A percentile compares a stretch with the other conserved stretches of the same genome.
phyloP scores from a whole-genome alignment of 2,797 vertebrate genomes.

The Pseudomugil gertrudae region DNA sequence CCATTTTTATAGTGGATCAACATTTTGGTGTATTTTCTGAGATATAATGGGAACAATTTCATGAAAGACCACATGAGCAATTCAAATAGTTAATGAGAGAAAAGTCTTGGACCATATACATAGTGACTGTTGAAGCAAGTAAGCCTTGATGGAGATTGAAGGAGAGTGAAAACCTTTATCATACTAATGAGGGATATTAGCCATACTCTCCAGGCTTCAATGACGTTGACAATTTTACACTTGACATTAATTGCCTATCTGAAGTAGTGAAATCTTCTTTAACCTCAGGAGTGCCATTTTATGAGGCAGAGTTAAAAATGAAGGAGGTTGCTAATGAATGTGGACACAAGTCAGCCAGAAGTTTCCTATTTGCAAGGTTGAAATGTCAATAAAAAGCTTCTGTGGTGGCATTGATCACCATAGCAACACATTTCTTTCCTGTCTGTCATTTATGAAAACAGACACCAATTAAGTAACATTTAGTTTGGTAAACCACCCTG shows the following conservation, averaged over 20 bases:
- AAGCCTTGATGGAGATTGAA: slow-evolving; percentile 61
- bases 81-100: slow-evolving; percentile 47
- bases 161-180: slow-evolving; percentile 74
- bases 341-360: slow-evolving; percentile 62
- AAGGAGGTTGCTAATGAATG: slow-evolving; percentile 71
- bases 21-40: slow-evolving; percentile 13
- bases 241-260: slow-evolving; percentile 83
- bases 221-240: slow-evolving; percentile 79
- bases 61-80: slow-evolving; percentile 34
- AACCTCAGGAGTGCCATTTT: slow-evolving; percentile 73
- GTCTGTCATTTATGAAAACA: slow-evolving; percentile 16
- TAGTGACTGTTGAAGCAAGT: slow-evolving; percentile 51
- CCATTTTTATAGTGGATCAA: background rate
- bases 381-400: slow-evolving; percentile 64
- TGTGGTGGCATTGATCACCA: slow-evolving; percentile 36
- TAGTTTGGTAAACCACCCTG: slow-evolving; percentile 21
- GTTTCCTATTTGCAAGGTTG: slow-evolving; percentile 69
- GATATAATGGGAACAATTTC: slow-evolving; percentile 32
- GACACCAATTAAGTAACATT: slow-evolving; percentile 45
- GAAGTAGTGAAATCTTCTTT: slow-evolving; percentile 68
- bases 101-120: slow-evolving; percentile 49
- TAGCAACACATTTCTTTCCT: slow-evolving; percentile 16
- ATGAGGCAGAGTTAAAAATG: slow-evolving; percentile 68
- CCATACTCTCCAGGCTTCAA: slow-evolving; percentile 70
- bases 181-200: slow-evolving; percentile 78